Evolutionary conservation across 2,797 vertebrate species (phyloP).

Genomic region (Myiothlypis coronata): DNA sequence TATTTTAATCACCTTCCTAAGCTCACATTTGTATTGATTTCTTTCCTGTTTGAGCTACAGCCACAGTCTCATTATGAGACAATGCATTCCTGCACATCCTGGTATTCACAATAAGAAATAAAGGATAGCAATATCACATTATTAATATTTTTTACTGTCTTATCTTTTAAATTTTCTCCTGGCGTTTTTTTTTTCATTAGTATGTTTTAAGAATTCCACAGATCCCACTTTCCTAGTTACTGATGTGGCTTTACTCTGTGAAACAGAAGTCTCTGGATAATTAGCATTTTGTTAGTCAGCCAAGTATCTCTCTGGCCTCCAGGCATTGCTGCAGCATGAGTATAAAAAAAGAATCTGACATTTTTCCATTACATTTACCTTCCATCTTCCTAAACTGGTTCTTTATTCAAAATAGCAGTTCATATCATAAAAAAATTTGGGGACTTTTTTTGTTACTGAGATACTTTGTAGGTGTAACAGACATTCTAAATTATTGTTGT

Average conservation of each 20-base stretch:
- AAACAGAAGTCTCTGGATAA: slow-evolving; percentile 26
- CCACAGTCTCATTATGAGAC: background rate
- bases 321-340: background rate
- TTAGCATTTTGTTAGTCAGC: slow-evolving; percentile 38
- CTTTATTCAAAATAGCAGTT: background rate
- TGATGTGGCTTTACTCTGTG: background rate
- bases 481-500: background rate
- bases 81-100: background rate
- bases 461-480: background rate
- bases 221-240: background rate
- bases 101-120: background rate
- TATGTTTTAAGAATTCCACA: background rate
- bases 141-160: background rate
- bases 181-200: background rate
- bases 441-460: background rate
- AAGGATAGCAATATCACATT: background rate
- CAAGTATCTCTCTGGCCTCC: slow-evolving; percentile 15
- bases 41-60: background rate
- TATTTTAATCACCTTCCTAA: background rate
- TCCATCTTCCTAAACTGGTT: background rate
- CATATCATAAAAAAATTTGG: rapidly evolving
- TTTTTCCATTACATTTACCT: background rate
- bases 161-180: background rate
- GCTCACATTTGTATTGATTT: background rate
- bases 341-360: background rate